Conservation (phyloP, 2,888 invertebrate species). For the Diaperis boleti region DNA sequence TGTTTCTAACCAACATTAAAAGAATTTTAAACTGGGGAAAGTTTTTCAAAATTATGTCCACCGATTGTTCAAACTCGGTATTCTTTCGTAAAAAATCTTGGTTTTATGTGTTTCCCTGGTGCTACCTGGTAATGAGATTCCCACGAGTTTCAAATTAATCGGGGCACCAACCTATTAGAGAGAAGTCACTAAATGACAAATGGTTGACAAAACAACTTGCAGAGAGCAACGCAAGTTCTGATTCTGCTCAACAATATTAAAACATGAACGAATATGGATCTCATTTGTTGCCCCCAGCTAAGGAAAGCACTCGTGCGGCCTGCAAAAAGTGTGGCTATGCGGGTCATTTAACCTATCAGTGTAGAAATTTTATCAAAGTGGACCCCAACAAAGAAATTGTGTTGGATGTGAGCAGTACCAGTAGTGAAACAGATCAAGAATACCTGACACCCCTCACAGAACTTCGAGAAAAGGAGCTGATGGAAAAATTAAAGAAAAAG, state of each 20-base stretch:
- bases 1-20: too few relatives aligned
- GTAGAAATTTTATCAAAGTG: conserved; percentile 93
- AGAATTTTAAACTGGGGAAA: too few relatives aligned
- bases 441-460: conserved; percentile 87
- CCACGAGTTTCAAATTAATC: too few relatives aligned
- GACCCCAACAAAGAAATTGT: conserved; percentile 95
- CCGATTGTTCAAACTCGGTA: neutral
- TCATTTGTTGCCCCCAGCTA: conserved; percentile 70
- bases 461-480: conserved; percentile 81
- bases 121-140: too few relatives aligned
- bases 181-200: too few relatives aligned
- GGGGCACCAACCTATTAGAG: too few relatives aligned
- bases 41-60: neutral
- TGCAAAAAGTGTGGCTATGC: conserved; percentile 97
- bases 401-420: conserved; percentile 94
- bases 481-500: conserved; percentile 76
- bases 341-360: conserved; percentile 96
- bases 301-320: conserved; percentile 85
- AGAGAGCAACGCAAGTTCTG: too few relatives aligned
- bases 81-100: too few relatives aligned
- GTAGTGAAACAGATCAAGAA: conserved; percentile 87
- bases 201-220: too few relatives aligned
- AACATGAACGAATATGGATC: conserved; percentile 62
- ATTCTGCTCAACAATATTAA: neutral
- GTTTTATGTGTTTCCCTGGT: too few relatives aligned